Base-by-base conservation (phyloP, 2,797 vertebrate species). In the Sphaeramia orbicularis region DNA sequence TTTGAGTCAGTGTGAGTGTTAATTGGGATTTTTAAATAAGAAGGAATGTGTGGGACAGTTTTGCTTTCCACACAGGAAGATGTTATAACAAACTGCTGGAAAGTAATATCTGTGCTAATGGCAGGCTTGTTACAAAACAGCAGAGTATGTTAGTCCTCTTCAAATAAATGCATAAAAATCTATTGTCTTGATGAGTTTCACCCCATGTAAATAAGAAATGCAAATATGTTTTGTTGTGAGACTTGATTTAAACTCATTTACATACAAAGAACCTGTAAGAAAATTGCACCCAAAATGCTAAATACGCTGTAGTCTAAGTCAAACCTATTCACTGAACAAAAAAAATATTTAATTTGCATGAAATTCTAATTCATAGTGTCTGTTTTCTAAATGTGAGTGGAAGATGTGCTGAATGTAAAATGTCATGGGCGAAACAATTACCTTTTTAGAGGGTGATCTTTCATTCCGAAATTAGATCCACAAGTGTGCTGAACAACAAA, bases 241-340 rank as follows among this genome's bases (percentile, higher is more conserved):
- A 62, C 59, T 69, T 56, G 37, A 66, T 44, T 16, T 4, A 50
- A 66, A 60, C 43, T 74, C 1, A 83, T 86, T 83, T 81, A 56
- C 78, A 79, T 81, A 78, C 48, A 80, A 65, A 85, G 59, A 72
- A 62, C 70, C 65, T 71, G 69, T n/a, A 42, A 35, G 36, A 67
- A 65, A 77, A 45, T 12, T 30, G 50, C 60, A 45, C 64, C 19
- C 37, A 36, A 71, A 78, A 83, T 71, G 44, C 36, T 58, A 73
- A 52, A 49, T 16, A 44, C 27, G 1, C 3, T n/a, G n/a, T 11
- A 69, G 10, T 59, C 48, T 21, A 76, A 70, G 59, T 61, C 27
- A 10, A 16, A 69, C 27, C 43, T 57, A 27, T 6, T 24, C 30
- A 18, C 6, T n/a, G n/a, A 16, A 14, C 45, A 24, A 6, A 14